Conservation (phyloP, 2,797 vertebrate species). For the Chelonia mydas region DNA sequence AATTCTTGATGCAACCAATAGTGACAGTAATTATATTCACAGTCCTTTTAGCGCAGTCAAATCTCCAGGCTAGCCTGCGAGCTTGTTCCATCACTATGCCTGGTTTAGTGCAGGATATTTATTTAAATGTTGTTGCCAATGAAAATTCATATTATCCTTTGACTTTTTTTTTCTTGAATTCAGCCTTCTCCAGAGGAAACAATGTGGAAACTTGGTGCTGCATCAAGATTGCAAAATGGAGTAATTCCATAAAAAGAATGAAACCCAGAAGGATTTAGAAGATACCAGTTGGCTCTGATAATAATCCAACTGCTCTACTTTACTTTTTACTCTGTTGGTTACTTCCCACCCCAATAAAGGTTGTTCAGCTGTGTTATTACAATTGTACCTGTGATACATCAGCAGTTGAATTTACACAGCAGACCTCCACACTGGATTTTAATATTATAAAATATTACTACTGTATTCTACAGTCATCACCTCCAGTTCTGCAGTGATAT, state of each 20-base stretch:
- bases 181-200: accelerated
- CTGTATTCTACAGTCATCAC: background rate
- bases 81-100: background rate
- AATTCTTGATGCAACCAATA: conserved; percentile 58
- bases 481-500: accelerated
- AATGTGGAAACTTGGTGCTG: accelerated
- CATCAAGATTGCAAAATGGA: background rate
- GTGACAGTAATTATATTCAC: conserved; percentile 63
- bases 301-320: background rate
- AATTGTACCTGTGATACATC: background rate
- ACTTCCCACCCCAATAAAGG: background rate
- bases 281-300: background rate
- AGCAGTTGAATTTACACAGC: accelerated
- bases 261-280: background rate
- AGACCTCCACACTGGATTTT: accelerated
- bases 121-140: background rate
- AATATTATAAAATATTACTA: accelerated
- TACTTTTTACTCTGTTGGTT: accelerated
- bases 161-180: background rate
- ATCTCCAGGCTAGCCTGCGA: conserved; percentile 40
- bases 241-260: background rate
- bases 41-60: conserved; percentile 27
- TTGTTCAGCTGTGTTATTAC: background rate
- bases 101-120: background rate
- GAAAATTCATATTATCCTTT: conserved; percentile 5